A percentile compares a stretch with the other conserved stretches of the same genome.
Evolutionary conservation across 1,140 invertebrate species (phyloP).

Genomic region (Apis cerana): DNA sequence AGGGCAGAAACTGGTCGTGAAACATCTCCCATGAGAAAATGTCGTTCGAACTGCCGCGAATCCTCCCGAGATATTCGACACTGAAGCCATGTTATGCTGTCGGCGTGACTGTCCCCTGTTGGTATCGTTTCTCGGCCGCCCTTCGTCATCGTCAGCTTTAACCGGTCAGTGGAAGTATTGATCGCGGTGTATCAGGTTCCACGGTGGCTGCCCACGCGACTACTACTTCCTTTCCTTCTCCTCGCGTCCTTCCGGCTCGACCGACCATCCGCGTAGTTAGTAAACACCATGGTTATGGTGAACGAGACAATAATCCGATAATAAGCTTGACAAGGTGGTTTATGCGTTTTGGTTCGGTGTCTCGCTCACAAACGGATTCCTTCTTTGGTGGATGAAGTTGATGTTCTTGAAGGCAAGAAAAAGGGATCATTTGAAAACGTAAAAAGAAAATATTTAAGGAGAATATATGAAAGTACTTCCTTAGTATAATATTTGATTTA

Average conservation of each 20-base stretch:
- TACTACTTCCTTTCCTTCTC: constrained; percentile 49
- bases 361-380: not conserved
- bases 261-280: not conserved
- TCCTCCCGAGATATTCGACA: constrained; percentile 65
- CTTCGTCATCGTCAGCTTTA: constrained; percentile 46
- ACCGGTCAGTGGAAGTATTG: constrained; percentile 51
- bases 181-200: constrained; percentile 61
- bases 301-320: constrained; percentile 16
- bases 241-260: constrained; percentile 17
- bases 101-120: constrained; percentile 41
- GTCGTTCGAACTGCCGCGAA: constrained; percentile 44
- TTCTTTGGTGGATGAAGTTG: not conserved
- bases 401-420: too few species aligned
- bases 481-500: too few species aligned
- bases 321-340: constrained; percentile 5
- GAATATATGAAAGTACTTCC: too few species aligned
- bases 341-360: not conserved
- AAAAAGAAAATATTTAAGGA: too few species aligned
- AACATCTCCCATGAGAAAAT: not conserved
- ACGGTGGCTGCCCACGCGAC: constrained; percentile 51
- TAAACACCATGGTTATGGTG: not conserved
- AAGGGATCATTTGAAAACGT: too few species aligned
- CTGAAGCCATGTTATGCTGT: constrained; percentile 62
- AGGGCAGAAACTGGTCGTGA: constrained; percentile 26
- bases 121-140: constrained; percentile 30